Evolutionary conservation across 2,797 vertebrate genomes (phyloP), one percentile per base, ranked within the genome.

Genomic region (Mico argentatus): DNA sequence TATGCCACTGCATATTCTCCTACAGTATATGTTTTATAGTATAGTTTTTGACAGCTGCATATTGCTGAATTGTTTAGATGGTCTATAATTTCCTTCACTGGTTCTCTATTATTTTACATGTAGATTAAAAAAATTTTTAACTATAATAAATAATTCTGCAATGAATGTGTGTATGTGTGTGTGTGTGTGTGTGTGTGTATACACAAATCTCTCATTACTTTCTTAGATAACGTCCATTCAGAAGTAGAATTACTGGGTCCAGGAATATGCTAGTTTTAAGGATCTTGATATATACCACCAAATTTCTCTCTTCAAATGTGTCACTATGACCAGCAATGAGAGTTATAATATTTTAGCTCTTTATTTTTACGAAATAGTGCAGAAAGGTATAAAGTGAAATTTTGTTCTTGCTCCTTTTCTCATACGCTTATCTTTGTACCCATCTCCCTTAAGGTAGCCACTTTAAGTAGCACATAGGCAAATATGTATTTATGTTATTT

Each of bases 171-270:
- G 50, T 52, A 17, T 15, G 50, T 52, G 50, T 15, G 19, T 75
- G 1, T 85, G 8, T 52, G 12, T 59, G 24, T 57, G 7, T 46
- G 0, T 67, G 6, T 87, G 13, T 75, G 26, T 80, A 1, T 61
- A 10, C 27, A 64, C 6, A 75, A 36, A 72, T 89, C 12, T 94
- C 72, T 91, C 14, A 27, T 61, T 90, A 64, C 75, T 82, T 88
- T 22, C 13, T 91, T 94, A 95, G 77, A 59, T 94, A 80, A 76
- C 30, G 92, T 88, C 26, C 30, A 95, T 97, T 94, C 26, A 30
- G 19, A 93, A 90, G 22, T 89, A 13, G 5, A 90, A 33, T 83
- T 22, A 19, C 30, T 94, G 30, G 30, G 15, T 73, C 33, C 48
- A 30, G 27, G 27, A n/a, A 55, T 50, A 59, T 73, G 44, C 17